A percentile compares a stretch with the other conserved stretches of the same genome.
Evolutionary conservation across 2,888 invertebrate genomes (phyloP).

Genomic region (Craniophora ligustri): DNA sequence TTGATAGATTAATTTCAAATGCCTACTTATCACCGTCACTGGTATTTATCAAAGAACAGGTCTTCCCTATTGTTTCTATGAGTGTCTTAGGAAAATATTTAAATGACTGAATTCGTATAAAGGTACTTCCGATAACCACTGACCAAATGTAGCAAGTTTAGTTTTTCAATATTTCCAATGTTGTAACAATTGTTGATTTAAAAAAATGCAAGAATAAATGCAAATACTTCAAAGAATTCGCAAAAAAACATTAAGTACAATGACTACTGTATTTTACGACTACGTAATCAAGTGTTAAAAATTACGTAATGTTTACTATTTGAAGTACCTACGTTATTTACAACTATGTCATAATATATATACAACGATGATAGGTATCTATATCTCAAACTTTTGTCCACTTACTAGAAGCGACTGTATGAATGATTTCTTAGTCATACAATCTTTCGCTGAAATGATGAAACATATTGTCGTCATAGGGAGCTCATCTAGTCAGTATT

Average conservation of each 20-base stretch:
- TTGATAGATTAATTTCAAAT: constrained; percentile 16
- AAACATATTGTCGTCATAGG: constrained; percentile 68
- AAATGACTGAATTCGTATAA: no score
- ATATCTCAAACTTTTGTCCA: constrained; percentile 48
- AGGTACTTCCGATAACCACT: no score
- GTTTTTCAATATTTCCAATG: background rate
- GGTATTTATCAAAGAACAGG: background rate
- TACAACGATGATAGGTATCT: constrained; percentile 27
- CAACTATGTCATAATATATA: constrained; percentile 15
- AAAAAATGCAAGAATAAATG: background rate
- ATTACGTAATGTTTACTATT: constrained; percentile 32
- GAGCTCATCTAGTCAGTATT: constrained; percentile 53
- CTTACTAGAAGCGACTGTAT: constrained; percentile 65
- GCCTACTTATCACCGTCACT: constrained; percentile 9
- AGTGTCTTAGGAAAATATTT: background rate
- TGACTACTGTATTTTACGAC: background rate
- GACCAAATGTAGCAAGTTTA: no score
- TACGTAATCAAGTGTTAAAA: background rate
- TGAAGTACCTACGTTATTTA: constrained; percentile 18
- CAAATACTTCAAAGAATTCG: background rate
- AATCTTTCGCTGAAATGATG: constrained; percentile 78
- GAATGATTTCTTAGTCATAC: constrained; percentile 72
- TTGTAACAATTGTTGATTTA: background rate
- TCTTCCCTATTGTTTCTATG: background rate
- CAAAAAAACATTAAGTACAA: background rate